A percentile compares a stretch with the other conserved stretches of the same genome.
Conservation (phyloP, 2,888 invertebrate species). For the Oxycera nigricornis region DNA sequence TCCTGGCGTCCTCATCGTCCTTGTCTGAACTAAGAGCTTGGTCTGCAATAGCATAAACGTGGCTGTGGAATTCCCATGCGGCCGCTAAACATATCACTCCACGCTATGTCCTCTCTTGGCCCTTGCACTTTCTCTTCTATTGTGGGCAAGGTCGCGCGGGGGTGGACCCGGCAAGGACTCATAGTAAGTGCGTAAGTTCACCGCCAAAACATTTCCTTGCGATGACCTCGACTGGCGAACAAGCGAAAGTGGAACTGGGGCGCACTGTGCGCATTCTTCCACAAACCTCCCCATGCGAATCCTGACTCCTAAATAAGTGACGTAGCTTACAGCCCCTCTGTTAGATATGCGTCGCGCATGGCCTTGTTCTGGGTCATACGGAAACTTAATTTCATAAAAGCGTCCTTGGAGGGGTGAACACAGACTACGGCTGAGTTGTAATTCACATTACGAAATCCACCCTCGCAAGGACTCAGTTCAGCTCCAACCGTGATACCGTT, state of each 20-base stretch:
- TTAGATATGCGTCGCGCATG: not conserved
- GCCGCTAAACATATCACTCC: not conserved
- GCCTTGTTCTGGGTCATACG: not conserved
- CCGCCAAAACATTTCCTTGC: conserved; percentile 2
- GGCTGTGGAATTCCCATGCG: conserved; percentile 20
- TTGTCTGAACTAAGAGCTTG: conserved; percentile 1
- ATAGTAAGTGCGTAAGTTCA: not conserved
- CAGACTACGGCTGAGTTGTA: not conserved
- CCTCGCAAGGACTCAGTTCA: conserved; percentile 1
- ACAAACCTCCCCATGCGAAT: not conserved
- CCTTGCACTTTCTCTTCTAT: not conserved
- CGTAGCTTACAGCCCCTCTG: conserved; percentile 25
- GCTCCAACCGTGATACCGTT: conserved; percentile 26
- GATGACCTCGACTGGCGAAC: not conserved
- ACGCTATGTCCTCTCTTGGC: not conserved
- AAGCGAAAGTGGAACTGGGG: not conserved
- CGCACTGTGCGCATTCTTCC: not conserved
- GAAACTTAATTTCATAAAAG: not conserved
- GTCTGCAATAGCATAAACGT: not conserved
- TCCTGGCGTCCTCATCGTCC: not conserved
- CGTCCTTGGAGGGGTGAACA: not conserved
- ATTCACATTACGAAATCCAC: conserved; percentile 3
- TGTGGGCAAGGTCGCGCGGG: not conserved
- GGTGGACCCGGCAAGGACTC: conserved; percentile 11
- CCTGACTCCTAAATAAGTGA: conserved; percentile 2